phyloP scores from a whole-genome alignment of 2,797 vertebrate species.

The Hoplostethus atlanticus region DNA sequence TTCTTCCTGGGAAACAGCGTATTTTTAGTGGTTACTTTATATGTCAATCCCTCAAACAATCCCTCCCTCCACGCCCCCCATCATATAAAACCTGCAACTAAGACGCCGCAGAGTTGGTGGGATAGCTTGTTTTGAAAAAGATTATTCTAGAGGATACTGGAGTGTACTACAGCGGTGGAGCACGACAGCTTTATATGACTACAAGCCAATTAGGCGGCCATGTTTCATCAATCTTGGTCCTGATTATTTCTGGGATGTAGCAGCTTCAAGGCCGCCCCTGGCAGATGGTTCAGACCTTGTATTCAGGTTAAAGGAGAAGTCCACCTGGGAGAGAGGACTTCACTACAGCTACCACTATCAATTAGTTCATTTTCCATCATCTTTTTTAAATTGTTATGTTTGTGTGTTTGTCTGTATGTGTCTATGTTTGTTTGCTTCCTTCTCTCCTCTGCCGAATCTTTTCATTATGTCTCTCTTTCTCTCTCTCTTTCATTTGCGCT shows the following conservation, averaged over 20 bases:
- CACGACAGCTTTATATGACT: not conserved
- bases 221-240: not conserved
- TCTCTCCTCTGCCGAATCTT: not conserved
- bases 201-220: not conserved
- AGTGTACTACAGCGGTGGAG: not conserved
- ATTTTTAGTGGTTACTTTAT: no score
- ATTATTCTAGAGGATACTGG: not conserved
- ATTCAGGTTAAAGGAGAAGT: not conserved
- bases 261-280: no score
- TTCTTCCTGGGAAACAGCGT: no score
- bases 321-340: not conserved
- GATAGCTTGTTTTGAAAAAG: not conserved
- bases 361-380: slow-evolving; percentile 1
- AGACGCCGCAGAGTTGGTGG: no score
- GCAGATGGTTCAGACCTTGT: not conserved
- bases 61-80: no score
- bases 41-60: no score
- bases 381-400: not conserved
- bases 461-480: not conserved
- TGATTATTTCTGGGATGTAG: not conserved
- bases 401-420: not conserved
- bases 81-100: no score
- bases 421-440: not conserved
- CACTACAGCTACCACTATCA: no score
- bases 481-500: not conserved